Conservation (phyloP, 2,113 vertebrate genomes). For the Aegithalos caudatus region DNA sequence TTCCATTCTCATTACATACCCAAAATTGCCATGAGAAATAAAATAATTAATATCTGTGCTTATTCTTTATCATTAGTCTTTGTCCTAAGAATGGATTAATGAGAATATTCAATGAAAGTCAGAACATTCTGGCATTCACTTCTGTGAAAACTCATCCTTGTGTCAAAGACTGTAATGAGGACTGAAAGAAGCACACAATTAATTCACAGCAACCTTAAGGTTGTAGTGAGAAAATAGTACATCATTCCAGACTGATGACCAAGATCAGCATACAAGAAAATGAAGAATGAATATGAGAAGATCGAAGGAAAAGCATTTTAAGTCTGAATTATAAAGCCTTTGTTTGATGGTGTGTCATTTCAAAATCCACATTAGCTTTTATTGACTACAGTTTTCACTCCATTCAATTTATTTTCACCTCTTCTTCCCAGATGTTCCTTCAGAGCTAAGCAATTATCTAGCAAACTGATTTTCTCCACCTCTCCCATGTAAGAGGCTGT, state of each 20-base stretch:
- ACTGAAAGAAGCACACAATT: conserved; percentile 38
- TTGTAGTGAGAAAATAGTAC: neutral
- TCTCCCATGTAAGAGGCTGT: neutral
- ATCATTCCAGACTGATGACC: neutral
- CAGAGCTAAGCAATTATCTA: neutral
- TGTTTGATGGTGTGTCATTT: neutral
- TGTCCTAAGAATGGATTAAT: conserved; percentile 57
- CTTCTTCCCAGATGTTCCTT: neutral
- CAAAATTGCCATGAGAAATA: conserved; percentile 45
- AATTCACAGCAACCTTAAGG: conserved; percentile 12
- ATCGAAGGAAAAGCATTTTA: neutral
- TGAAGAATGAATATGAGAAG: neutral
- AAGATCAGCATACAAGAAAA: neutral
- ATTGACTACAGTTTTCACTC: neutral
- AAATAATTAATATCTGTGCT: conserved; percentile 47
- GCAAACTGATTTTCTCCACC: neutral
- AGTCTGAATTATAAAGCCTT: neutral
- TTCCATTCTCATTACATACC: conserved; percentile 38
- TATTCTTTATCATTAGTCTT: conserved; percentile 42
- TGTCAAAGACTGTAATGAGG: conserved; percentile 48
- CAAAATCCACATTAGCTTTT: neutral
- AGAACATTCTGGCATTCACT: conserved; percentile 20
- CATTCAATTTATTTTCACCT: neutral
- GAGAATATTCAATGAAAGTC: conserved; percentile 55
- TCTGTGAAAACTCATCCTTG: conserved; percentile 12